Conservation (phyloP, 2,113 vertebrate genomes). For the Marmota flaviventris region DNA sequence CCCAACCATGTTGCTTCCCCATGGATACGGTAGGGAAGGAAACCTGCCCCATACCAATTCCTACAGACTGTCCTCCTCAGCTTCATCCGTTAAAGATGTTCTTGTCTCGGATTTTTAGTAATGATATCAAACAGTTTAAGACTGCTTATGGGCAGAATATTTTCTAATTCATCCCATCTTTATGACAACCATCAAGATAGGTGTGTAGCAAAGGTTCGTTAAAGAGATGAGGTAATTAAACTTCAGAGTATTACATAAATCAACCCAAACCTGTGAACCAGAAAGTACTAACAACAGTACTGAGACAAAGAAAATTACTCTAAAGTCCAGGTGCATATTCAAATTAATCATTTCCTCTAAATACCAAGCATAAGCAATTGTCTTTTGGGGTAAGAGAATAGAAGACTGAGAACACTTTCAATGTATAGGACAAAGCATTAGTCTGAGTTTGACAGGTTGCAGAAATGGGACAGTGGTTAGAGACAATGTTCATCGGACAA, state of each 20-base stretch:
- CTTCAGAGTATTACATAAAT: neutral
- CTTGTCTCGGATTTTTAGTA: neutral
- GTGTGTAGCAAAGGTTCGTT: neutral
- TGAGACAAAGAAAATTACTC: neutral
- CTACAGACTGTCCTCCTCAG: neutral
- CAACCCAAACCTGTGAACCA: neutral
- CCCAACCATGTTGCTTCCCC: neutral
- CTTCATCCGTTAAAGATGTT: neutral
- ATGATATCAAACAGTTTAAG: neutral
- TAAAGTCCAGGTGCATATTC: neutral
- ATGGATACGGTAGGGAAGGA: neutral
- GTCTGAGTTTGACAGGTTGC: neutral
- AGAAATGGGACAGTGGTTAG: neutral
- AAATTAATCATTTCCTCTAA: neutral
- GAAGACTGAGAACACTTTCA: neutral
- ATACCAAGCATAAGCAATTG: neutral
- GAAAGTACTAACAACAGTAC: neutral
- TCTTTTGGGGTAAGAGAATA: neutral
- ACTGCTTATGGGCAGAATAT: neutral
- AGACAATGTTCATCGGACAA: neutral
- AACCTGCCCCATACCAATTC: neutral
- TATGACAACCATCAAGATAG: neutral
- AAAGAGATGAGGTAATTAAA: neutral
- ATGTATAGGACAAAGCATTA: neutral
- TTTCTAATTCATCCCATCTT: conserved; percentile 20